Percentiles rank a stretch among this genome's conserved stretches.
phyloP scores from a whole-genome alignment of 2,797 vertebrate genomes.

The Alosa sapidissima region DNA sequence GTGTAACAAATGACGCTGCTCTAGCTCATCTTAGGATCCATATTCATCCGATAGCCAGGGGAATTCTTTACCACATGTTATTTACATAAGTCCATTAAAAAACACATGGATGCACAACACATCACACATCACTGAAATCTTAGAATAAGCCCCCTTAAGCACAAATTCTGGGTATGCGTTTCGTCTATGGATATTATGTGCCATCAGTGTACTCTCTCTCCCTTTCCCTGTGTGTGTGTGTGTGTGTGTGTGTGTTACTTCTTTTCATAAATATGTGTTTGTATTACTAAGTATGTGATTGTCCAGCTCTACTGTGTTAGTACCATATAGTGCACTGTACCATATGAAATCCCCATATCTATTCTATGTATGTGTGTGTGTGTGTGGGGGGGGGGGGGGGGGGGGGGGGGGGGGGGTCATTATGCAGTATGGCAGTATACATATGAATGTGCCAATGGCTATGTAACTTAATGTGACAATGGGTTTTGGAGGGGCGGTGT shows the following conservation, averaged over 20 bases:
- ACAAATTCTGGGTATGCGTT: not conserved
- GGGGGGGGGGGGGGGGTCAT: constrained; percentile 46
- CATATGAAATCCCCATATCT: not conserved
- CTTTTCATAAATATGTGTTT: not conserved
- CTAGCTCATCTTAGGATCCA: constrained; percentile 51
- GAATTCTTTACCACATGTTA: constrained; percentile 55
- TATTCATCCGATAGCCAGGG: constrained; percentile 51
- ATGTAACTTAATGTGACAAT: constrained; percentile 57
- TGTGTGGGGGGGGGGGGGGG: constrained; percentile 8
- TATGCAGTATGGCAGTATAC: constrained; percentile 50
- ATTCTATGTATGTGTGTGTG: constrained; percentile 32
- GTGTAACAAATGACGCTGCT: constrained; percentile 17
- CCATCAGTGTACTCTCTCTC: not conserved
- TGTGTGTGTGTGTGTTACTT: not conserved
- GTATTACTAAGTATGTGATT: not conserved
- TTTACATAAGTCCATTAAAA: constrained; percentile 60
- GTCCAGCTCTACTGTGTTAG: not conserved
- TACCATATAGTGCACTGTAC: not conserved
- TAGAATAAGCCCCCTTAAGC: not conserved
- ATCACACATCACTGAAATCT: constrained; percentile 16
- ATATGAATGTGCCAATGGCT: constrained; percentile 25
- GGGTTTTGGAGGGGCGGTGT: not conserved
- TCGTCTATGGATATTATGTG: not conserved
- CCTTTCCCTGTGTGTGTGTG: not conserved
- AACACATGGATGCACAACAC: constrained; percentile 26